A percentile compares a stretch with the other conserved stretches of the same genome.
phyloP scores from a whole-genome alignment of 2,888 invertebrate genomes.

The Ligdia adustata region DNA sequence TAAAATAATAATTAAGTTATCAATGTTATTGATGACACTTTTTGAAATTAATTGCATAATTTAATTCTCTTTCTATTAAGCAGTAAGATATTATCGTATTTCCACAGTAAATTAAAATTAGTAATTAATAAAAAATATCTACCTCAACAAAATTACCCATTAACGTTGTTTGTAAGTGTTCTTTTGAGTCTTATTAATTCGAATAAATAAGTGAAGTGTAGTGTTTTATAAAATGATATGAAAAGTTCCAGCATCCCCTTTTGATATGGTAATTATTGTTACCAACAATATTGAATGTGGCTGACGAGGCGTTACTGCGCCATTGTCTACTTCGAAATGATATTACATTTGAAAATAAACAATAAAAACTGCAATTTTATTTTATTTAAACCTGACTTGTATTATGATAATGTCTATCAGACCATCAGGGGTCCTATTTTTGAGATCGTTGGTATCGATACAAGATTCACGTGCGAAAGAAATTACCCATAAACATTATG shows the following conservation, averaged over 20 bases:
- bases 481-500: no score
- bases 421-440: no score
- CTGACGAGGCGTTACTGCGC: conserved; percentile 62
- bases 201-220: conserved; percentile 74
- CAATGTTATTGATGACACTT: no score
- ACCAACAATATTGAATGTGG: conserved; percentile 76
- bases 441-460: no score
- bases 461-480: no score
- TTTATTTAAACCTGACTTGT: no score
- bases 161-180: conserved; percentile 80
- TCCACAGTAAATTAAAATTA: conserved; percentile 43
- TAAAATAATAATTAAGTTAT: no score
- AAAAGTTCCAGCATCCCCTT: conserved; percentile 75
- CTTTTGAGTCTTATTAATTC: conserved; percentile 80
- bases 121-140: conserved; percentile 71
- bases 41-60: no score
- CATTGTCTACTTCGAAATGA: conserved; percentile 71
- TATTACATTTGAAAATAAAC: conserved; percentile 69
- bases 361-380: conserved; percentile 46
- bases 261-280: conserved; percentile 83
- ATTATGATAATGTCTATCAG: no score
- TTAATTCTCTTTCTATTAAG: no score
- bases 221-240: conserved; percentile 77
- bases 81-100: conserved; percentile 31
- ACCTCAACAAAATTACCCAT: conserved; percentile 83